Conservation (phyloP, 2,888 invertebrate species). For the Julus scanicus region DNA sequence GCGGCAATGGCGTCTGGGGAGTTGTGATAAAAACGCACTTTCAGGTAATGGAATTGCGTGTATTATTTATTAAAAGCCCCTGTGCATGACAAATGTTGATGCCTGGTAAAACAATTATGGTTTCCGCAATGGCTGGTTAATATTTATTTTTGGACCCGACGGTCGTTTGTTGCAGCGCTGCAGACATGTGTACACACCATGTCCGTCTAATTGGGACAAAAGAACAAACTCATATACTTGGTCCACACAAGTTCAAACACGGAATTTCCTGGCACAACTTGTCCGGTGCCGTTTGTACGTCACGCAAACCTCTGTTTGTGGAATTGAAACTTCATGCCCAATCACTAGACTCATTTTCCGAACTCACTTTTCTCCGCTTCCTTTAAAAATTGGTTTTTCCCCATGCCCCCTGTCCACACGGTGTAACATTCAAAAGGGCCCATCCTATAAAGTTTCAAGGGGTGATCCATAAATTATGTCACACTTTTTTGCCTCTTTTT, state of each 20-base stretch:
- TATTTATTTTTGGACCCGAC: not conserved
- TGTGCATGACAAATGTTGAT: conserved; percentile 3
- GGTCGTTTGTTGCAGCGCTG: not conserved
- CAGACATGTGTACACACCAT: not conserved
- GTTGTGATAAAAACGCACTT: conserved; percentile 3
- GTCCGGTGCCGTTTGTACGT: too few species aligned
- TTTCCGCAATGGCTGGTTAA: not conserved
- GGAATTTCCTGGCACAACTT: not conserved
- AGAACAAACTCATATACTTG: not conserved
- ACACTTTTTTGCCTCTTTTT: too few species aligned
- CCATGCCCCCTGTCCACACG: too few species aligned
- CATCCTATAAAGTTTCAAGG: too few species aligned
- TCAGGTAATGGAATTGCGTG: conserved; percentile 20
- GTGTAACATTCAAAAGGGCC: too few species aligned
- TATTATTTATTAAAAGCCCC: not conserved
- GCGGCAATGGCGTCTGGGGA: not conserved
- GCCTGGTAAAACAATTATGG: not conserved
- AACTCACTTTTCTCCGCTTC: too few species aligned
- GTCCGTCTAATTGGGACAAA: not conserved
- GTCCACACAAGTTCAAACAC: not conserved
- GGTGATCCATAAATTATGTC: too few species aligned
- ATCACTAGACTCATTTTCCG: too few species aligned
- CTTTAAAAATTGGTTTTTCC: too few species aligned
- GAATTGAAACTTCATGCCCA: too few species aligned
- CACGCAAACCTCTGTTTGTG: too few species aligned